Evolutionary conservation across 2,888 invertebrate species (phyloP), one percentile per base, ranked within the genome.

Genomic region (Gisinianus flammeolus): DNA sequence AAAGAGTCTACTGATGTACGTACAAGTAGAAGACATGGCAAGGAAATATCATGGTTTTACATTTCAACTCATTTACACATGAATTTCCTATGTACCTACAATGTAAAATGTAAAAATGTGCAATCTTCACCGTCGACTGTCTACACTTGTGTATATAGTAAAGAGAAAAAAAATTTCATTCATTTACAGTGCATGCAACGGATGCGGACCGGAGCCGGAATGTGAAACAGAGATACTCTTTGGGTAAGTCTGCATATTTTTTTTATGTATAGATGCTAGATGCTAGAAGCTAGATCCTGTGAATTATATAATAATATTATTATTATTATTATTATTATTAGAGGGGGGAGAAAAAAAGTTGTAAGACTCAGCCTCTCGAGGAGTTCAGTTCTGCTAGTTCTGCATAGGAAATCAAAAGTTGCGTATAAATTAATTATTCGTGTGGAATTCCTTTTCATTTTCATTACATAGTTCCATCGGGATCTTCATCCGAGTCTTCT

Each of bases 161-260:
- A 10, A 26, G 67, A 5, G 30, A 10, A 30, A n/a, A 30, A 30
- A 6, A 44, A n/a, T 26, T 64, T 67, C n/a, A 24, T 80, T 75
- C 81, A 31, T 75, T 85, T 85, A 72, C 87, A 86, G 94, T 91
- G 0, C 89, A 89, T 78, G 92, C 93, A 0, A 89, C 90, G 83
- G 93, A 93, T 85, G 88, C 88, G 54, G 93, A 97, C 88, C 90
- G 92, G 79, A 95, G 95, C 2, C 92, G 92, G 74, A 95, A 95
- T 87, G 93, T 93, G 31, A 94, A 94, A 87, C 91, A 97, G 19
- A 90, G 93, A 16, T 97, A 94, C 87, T 91, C 92, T 44, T 90
- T 96, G 19, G 44, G 44, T 44, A 19, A 44, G 44, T 44, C 16
- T 16, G 44, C 2, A 44, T 12, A 44, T 19, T 44, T 44, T 44